Base-by-base conservation (phyloP, 2,113 vertebrate genomes). In the Gambusia holbrooki region DNA sequence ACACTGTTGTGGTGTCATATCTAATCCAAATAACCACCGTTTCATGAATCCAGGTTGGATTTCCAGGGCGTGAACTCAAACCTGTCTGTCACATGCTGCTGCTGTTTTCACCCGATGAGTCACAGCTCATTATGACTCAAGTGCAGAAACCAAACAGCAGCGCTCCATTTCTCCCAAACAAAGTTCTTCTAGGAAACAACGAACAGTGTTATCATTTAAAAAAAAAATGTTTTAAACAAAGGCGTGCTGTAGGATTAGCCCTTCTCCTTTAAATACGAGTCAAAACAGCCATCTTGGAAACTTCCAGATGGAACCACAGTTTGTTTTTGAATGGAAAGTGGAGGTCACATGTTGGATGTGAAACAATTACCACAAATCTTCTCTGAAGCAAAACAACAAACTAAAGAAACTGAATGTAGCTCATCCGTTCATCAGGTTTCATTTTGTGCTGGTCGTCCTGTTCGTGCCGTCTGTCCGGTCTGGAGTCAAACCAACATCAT, bases 1-100 rank as follows among this genome's bases (percentile, higher is more conserved):
- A 67, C 84, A 45, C 61, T 76, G 69, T 65, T 15, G 85, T 73
- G 40, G 74, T 79, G 85, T 92, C 84, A 40, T 10, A 66, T 73
- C 37, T 63, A 22, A 8, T 66, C 62, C 63, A 33, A n/a, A 28
- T 2, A 27, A 29, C n/a, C 48, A 35, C 27, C 40, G 29, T 65
- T 58, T 71, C 62, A 58, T 25, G 51, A 25, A 10, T 54, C 51
- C 51, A 25, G 22, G 7, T 22, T 54, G 19, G 51, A 25, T n/a
- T 63, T 28, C 33, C 67, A 48, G n/a, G 58, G 37, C 1, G 40
- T 68, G 33, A 35, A 17, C 60, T 5, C 58, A 2, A 29, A 32
- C 7, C 0, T 30, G 48, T 66, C 22, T 3, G 0, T 71, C 62
- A 77, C 2, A 4, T 32, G 68, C 27, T 30, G 19, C 5, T 65